Base-by-base conservation (phyloP, 2,888 invertebrate genomes). In the Junonia oenone region DNA sequence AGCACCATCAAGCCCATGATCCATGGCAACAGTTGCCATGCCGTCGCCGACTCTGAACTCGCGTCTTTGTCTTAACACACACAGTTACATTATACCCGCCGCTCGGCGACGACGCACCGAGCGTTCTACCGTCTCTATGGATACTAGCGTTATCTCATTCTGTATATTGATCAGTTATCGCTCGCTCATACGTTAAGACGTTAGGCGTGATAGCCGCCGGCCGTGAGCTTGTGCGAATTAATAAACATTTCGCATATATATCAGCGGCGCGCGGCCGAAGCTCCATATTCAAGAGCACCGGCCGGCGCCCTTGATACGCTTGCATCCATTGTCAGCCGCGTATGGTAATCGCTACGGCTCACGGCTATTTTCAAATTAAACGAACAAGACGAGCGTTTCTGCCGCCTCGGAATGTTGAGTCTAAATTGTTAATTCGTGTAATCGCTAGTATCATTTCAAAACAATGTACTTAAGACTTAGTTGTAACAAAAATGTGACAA, bases 1-100 rank as follows among this genome's bases (percentile, higher is more conserved):
- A 54, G 90, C 53, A 94, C 93, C 59, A 94, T 93, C 35, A 93
- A 87, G 5, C 93, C 94, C 75, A 95, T 93, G 61, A 93, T 83
- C 78, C 94, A 90, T 22, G 94, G 94, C 73, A 94, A 90, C 45
- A 84, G 76, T 68, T 82, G 82, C 89, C 86, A 89, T 52, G 76
- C 79, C 33, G 82, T 75, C 58, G 83, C 73, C 40, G 82, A 68
- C 4, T 33, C 31, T n/a, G 76, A 64, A 55, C 68, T 71, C 55
- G 79, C 48, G 33, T 82, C 87, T 88, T 84, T 49, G 38, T 52
- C 8, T 40, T 26, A 49, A 51, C 29, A 43, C 45, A 48, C 38
- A 29, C 11, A 37, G 19, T 40, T 43, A 48, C 38, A 47, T 46
- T 22, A 26, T 26, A 26, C 13, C 26, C 26, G 22, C n/a, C 22